A percentile compares a stretch with the other conserved stretches of the same genome.
Evolutionary conservation across 2,797 vertebrate species (phyloP).

Genomic region (Phrynocephalus forsythii): DNA sequence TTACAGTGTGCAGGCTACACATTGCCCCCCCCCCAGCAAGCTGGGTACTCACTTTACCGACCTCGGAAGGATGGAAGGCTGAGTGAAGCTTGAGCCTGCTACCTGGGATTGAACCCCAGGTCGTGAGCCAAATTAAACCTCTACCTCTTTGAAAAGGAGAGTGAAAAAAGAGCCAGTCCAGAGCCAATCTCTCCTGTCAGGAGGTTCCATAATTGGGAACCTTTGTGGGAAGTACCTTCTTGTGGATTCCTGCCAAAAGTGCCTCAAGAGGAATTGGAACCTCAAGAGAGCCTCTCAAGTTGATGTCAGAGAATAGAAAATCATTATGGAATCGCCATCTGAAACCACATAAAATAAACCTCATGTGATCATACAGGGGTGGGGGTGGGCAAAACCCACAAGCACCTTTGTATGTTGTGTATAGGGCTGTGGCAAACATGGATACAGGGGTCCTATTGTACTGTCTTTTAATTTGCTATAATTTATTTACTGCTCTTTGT

Average conservation of each 20-base stretch:
- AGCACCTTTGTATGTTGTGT: neutral
- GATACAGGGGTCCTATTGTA: neutral
- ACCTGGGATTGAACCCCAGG: too few species aligned
- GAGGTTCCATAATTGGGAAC: neutral
- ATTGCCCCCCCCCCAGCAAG: too few species aligned
- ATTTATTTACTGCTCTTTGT: neutral
- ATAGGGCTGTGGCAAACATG: neutral
- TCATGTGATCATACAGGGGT: too few species aligned
- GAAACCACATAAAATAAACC: too few species aligned
- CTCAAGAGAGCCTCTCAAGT: neutral
- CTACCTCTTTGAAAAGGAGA: neutral
- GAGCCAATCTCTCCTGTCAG: neutral
- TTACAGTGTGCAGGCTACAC: too few species aligned
- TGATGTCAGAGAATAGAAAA: neutral
- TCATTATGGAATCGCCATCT: neutral
- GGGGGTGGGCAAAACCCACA: too few species aligned
- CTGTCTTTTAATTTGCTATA: neutral
- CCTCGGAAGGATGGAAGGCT: too few species aligned
- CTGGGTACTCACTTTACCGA: too few species aligned
- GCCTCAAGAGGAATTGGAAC: neutral
- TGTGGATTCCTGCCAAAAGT: neutral
- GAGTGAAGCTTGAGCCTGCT: too few species aligned
- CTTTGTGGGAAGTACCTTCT: neutral
- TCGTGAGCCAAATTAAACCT: neutral
- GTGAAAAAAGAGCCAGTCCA: neutral